A percentile compares a stretch with the other conserved stretches of the same genome.
Conservation (phyloP, 2,113 vertebrate species). For the Lampris incognitus region DNA sequence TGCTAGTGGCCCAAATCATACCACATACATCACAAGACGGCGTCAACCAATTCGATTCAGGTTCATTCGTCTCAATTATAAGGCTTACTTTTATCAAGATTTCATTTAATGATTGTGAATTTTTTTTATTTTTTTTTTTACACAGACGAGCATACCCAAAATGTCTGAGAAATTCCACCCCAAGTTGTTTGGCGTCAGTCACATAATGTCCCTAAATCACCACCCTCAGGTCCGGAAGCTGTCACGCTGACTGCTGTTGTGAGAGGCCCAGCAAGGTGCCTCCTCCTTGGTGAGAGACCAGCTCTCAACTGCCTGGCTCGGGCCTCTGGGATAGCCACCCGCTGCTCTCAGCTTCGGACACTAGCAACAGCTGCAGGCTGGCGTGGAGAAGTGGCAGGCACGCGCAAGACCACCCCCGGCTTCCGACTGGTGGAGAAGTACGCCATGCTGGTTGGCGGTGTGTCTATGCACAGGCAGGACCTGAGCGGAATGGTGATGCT, state of each 20-base stretch:
- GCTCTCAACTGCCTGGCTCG: slow-evolving; percentile 87
- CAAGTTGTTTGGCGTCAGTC: neutral
- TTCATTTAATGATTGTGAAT: too few species aligned
- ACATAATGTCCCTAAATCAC: neutral
- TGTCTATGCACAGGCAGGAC: slow-evolving; percentile 84
- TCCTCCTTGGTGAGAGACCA: slow-evolving; percentile 86
- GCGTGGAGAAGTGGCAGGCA: slow-evolving; percentile 85
- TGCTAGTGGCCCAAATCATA: too few species aligned
- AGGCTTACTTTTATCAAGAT: too few species aligned
- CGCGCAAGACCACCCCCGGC: slow-evolving; percentile 88
- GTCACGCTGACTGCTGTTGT: slow-evolving; percentile 83
- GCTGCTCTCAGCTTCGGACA: slow-evolving; percentile 67
- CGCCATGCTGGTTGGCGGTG: slow-evolving; percentile 84
- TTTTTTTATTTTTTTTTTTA: too few species aligned
- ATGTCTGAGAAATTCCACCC: neutral
- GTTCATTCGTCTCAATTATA: too few species aligned
- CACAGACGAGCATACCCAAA: neutral
- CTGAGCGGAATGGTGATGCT: slow-evolving; percentile 87
- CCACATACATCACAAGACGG: too few species aligned
- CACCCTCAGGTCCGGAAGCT: slow-evolving; percentile 58
- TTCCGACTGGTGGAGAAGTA: slow-evolving; percentile 90
- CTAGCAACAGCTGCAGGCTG: slow-evolving; percentile 68
- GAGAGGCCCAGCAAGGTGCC: slow-evolving; percentile 78
- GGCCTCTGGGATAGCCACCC: slow-evolving; percentile 85
- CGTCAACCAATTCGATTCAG: too few species aligned